Conservation (phyloP, 1,140 invertebrate genomes). For the Aphaenogaster rudis region DNA sequence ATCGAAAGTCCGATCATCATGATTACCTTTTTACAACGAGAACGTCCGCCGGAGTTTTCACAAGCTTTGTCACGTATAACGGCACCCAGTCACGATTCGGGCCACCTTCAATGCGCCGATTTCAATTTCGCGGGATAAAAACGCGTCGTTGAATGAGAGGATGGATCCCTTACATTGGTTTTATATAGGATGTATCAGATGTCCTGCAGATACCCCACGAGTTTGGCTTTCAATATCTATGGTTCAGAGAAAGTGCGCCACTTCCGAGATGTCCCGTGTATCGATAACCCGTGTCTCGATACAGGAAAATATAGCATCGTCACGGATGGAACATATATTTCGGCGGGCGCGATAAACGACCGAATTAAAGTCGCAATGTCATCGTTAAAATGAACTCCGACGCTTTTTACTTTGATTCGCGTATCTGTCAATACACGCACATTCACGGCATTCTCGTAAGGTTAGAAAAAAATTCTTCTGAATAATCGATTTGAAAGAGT, state of each 20-base stretch:
- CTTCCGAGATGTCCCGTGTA: conserved; percentile 32
- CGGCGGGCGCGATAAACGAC: conserved; percentile 30
- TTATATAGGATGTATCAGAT: conserved; percentile 35
- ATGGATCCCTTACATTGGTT: conserved; percentile 44
- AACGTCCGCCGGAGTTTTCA: conserved; percentile 29
- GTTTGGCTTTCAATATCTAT: conserved; percentile 57
- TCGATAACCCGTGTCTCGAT: conserved; percentile 1
- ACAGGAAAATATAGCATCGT: conserved; percentile 45
- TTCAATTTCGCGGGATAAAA: conserved; percentile 62
- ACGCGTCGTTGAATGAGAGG: conserved; percentile 48
- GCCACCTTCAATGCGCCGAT: conserved; percentile 47
- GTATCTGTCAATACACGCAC: not conserved
- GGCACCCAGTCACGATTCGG: conserved; percentile 35
- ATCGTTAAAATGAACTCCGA: conserved; percentile 54
- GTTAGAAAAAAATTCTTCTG: not conserved
- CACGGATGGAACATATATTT: conserved; percentile 55
- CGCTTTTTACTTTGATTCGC: conserved; percentile 28
- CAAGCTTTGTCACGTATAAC: conserved; percentile 50
- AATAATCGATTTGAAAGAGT: conserved; percentile 29
- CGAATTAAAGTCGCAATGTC: conserved; percentile 53
- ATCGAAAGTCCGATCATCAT: conserved; percentile 36
- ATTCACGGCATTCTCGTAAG: not conserved
- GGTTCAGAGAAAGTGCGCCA: conserved; percentile 34
- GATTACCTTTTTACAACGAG: conserved; percentile 56
- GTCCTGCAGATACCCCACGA: conserved; percentile 28